Evolutionary conservation across 2,888 invertebrate species (phyloP).

Genomic region (Formica aserva): DNA sequence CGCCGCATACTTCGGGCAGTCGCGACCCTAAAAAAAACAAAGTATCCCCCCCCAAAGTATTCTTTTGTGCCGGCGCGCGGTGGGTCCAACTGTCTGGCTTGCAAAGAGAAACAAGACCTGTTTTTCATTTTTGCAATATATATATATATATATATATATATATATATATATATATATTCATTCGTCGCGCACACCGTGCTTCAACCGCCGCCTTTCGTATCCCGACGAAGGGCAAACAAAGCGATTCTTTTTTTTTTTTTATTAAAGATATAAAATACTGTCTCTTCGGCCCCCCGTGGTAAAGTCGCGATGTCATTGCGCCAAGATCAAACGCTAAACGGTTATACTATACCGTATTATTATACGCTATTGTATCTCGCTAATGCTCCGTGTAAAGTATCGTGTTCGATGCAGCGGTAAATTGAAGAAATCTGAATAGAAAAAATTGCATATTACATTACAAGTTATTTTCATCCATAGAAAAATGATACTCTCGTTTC

Average conservation of each 20-base stretch:
- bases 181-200: not conserved
- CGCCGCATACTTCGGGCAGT: not conserved
- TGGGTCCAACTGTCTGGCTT: conserved; percentile 9
- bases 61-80: conserved; percentile 27
- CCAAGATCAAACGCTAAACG: not conserved
- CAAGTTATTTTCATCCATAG: not conserved
- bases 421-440: not conserved
- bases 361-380: conserved; percentile 19
- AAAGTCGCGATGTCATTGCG: conserved; percentile 1
- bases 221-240: conserved; percentile 21
- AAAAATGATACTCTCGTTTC: not conserved
- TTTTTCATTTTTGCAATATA: conserved; percentile 9
- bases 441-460: not conserved
- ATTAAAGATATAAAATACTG: not conserved
- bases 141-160: too few relatives aligned
- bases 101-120: conserved; percentile 28
- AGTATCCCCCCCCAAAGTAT: conserved; percentile 5
- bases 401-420: not conserved
- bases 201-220: conserved; percentile 8
- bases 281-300: conserved; percentile 4
- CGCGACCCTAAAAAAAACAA: not conserved
- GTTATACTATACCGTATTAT: conserved; percentile 16
- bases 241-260: conserved; percentile 20
- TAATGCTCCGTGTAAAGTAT: not conserved
- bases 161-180: not conserved